These are phyloP conservation scores for Poeciliopsis turrubarensis DNA, from an alignment of 2,113 vertebrate species.

Conservation along the genomic window DNA sequence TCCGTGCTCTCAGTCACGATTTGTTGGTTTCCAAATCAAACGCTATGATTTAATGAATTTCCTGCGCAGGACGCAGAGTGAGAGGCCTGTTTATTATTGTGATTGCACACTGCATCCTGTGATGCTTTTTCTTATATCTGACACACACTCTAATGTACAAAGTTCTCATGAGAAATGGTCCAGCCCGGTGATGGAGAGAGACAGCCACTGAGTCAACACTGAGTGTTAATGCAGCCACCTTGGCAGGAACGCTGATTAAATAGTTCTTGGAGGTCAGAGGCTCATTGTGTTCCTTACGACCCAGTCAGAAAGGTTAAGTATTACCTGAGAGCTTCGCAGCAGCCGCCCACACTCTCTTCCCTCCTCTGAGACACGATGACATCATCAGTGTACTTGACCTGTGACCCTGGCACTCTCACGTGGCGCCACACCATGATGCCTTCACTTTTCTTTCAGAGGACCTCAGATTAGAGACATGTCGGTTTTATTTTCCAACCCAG, in stretches of 20 bases:
- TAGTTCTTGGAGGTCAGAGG: slow-evolving; percentile 58
- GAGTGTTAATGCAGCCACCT: slow-evolving; percentile 34
- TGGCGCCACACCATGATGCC: slow-evolving; percentile 47
- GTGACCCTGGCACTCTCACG: slow-evolving; percentile 42
- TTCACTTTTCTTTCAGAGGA: slow-evolving; percentile 17
- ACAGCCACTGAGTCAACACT: slow-evolving; percentile 31
- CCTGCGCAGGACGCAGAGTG: slow-evolving; percentile 71
- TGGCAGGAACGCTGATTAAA: slow-evolving; percentile 65
- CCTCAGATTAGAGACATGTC: slow-evolving; percentile 21
- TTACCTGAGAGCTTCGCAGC: slow-evolving; percentile 69
- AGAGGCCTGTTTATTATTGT: slow-evolving; percentile 82
- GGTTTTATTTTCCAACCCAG: background rate
- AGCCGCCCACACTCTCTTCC: slow-evolving; percentile 54
- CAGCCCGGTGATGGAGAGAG: slow-evolving; percentile 54
- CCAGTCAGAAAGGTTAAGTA: slow-evolving; percentile 71
- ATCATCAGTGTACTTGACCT: slow-evolving; percentile 66
- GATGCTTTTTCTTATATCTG: slow-evolving; percentile 77
- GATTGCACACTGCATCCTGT: slow-evolving; percentile 80
- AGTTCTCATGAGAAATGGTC: slow-evolving; percentile 78
- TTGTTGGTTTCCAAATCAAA: slow-evolving; percentile 83
- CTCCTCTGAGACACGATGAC: slow-evolving; percentile 59
- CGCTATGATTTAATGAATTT: slow-evolving; percentile 84
- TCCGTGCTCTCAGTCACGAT: slow-evolving; percentile 78
- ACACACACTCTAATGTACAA: slow-evolving; percentile 74
- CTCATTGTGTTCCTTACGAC: slow-evolving; percentile 70